Percentiles rank a stretch among this genome's conserved stretches.
Evolutionary conservation across 1,140 invertebrate species (phyloP).

Genomic region (Thalassaphorura encarpata): DNA sequence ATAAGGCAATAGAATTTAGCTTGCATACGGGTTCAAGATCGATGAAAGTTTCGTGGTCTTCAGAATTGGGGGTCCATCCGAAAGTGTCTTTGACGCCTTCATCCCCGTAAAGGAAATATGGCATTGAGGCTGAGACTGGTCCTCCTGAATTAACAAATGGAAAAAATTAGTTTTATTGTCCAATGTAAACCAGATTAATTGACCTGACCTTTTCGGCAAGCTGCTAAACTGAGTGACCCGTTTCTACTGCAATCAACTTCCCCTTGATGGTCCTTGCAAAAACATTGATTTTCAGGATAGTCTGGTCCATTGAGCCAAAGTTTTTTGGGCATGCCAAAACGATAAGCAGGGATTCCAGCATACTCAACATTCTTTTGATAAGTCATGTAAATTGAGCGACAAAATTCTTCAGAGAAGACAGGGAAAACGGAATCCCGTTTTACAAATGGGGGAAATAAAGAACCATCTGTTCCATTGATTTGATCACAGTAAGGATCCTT

Average conservation of each 20-base stretch:
- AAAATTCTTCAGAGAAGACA: conserved; percentile 30
- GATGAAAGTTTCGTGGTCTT: conserved; percentile 59
- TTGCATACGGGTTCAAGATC: conserved; percentile 62
- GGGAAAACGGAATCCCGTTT: conserved; percentile 33
- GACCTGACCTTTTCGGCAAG: conserved; percentile 40
- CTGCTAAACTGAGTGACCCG: conserved; percentile 56
- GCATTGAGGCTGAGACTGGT: conserved; percentile 59
- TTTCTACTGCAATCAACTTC: conserved; percentile 41
- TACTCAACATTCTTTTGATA: conserved; percentile 50
- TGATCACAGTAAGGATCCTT: conserved; percentile 50
- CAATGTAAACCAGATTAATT: not conserved
- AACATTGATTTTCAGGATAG: conserved; percentile 59
- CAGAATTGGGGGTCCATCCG: conserved; percentile 57
- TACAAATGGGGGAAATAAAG: conserved; percentile 61
- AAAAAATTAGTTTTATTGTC: not conserved
- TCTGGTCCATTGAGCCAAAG: conserved; percentile 54
- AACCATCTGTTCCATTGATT: conserved; percentile 61
- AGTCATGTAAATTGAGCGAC: conserved; percentile 50
- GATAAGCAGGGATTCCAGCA: conserved; percentile 54
- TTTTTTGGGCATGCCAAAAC: conserved; percentile 46
- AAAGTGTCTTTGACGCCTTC: conserved; percentile 43
- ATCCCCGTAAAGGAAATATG: conserved; percentile 58
- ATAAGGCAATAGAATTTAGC: not conserved
- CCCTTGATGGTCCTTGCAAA: conserved; percentile 42
- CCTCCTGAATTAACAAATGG: conserved; percentile 38